Conservation (phyloP, 92 coral and sea anemone genomes). For the Zoanthus gigantus region DNA sequence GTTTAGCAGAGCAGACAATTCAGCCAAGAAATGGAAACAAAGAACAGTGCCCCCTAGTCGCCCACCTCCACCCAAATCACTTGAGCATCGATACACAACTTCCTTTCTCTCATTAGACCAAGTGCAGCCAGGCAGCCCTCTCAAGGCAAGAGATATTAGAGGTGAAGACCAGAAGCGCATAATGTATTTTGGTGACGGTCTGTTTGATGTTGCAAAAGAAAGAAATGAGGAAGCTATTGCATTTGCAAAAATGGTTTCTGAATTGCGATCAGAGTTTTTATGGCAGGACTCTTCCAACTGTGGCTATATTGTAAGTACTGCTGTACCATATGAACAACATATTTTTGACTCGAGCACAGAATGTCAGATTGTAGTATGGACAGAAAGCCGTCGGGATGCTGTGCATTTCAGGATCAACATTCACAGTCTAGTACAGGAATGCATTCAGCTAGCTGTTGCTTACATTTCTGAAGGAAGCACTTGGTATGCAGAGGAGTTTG, state of each 20-base stretch:
- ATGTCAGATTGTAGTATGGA: constrained; percentile 75
- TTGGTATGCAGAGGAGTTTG: constrained; percentile 44
- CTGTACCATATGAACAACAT: constrained; percentile 82
- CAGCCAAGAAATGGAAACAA: constrained; percentile 20
- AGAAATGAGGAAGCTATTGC: constrained; percentile 91
- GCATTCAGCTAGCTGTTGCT: constrained; percentile 75
- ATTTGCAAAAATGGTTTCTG: constrained; percentile 80
- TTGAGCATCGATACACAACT: constrained; percentile 61
- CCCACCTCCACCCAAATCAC: constrained; percentile 46
- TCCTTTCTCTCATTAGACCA: constrained; percentile 39
- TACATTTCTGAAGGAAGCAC: constrained; percentile 72
- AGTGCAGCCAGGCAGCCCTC: constrained; percentile 28
- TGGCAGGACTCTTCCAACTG: constrained; percentile 80
- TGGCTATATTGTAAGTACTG: constrained; percentile 93
- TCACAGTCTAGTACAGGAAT: constrained; percentile 72
- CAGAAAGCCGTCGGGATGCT: constrained; percentile 81
- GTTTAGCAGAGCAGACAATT: constrained; percentile 45
- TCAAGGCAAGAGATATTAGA: constrained; percentile 24
- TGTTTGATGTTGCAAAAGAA: constrained; percentile 96
- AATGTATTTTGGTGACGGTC: constrained; percentile 83
- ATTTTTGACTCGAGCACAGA: constrained; percentile 74
- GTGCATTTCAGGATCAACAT: constrained; percentile 74
- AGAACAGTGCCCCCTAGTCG: constrained; percentile 50
- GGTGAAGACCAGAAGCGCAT: constrained; percentile 33
- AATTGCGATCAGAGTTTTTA: constrained; percentile 72